Conservation (phyloP, 2,797 vertebrate species). For the Rhyacichthys aspro region DNA sequence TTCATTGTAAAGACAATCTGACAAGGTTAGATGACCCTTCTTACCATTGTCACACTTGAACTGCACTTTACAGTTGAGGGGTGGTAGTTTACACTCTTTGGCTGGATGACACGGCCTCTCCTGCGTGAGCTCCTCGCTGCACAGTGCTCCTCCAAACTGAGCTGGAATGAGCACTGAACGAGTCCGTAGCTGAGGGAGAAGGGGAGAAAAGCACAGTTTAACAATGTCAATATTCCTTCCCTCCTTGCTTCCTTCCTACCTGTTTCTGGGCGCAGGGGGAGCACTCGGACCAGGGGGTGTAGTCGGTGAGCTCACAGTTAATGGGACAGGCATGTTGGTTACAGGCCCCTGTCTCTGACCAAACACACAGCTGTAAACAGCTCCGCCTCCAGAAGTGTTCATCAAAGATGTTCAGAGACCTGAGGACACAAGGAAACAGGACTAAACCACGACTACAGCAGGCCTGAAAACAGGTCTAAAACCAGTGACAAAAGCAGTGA, state of each 20-base stretch:
- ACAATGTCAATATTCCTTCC: neutral
- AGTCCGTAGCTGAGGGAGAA: conserved; percentile 80
- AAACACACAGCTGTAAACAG: conserved; percentile 80
- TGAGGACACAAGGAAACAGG: conserved; percentile 50
- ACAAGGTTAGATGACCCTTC: neutral
- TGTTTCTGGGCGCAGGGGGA: conserved; percentile 89
- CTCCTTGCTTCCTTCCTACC: conserved; percentile 63
- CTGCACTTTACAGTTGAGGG: conserved; percentile 82
- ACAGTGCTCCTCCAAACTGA: conserved; percentile 88
- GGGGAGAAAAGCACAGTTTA: neutral
- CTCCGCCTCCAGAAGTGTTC: conserved; percentile 80
- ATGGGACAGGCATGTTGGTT: conserved; percentile 86
- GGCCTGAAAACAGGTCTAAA: too few species aligned
- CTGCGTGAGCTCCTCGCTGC: conserved; percentile 77
- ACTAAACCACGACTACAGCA: too few species aligned
- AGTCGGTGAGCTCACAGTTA: conserved; percentile 87
- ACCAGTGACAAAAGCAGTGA: too few species aligned
- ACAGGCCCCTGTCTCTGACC: conserved; percentile 77
- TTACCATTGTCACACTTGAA: conserved; percentile 90
- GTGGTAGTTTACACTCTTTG: conserved; percentile 83
- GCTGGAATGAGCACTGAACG: conserved; percentile 79
- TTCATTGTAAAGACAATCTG: too few species aligned
- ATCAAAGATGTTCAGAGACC: conserved; percentile 71
- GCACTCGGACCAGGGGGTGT: conserved; percentile 89
- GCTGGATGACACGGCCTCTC: conserved; percentile 81